These are phyloP conservation scores for Myopa tessellatipennis DNA, from an alignment of 2,888 invertebrate genomes.

Conservation along the genomic window DNA sequence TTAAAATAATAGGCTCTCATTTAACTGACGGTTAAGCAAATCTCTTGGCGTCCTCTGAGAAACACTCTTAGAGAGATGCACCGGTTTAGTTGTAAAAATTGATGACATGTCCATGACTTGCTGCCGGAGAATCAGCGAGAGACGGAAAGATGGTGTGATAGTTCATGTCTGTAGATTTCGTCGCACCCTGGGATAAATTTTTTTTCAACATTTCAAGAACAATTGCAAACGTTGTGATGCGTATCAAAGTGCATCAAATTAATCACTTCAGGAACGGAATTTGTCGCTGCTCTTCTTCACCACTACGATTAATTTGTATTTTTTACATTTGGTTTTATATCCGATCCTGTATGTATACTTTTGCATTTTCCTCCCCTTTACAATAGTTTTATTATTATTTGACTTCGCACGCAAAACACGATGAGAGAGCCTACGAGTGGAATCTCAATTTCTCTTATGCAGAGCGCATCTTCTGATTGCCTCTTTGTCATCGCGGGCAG, in stretches of 20 bases:
- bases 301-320: not conserved
- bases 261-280: not conserved
- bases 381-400: constrained; percentile 34
- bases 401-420: constrained; percentile 19
- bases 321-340: no score
- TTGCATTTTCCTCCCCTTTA: constrained; percentile 25
- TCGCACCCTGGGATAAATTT: not conserved
- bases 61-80: not conserved
- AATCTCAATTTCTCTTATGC: not conserved
- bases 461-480: not conserved
- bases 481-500: not conserved
- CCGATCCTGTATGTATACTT: constrained; percentile 27
- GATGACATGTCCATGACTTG: constrained; percentile 16
- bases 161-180: not conserved
- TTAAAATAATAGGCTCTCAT: not conserved
- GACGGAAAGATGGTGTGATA: not conserved
- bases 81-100: constrained; percentile 10
- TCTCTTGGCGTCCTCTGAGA: not conserved
- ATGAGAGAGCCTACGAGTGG: not conserved
- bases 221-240: not conserved
- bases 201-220: no score
- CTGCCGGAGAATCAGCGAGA: not conserved
- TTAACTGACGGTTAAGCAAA: not conserved
- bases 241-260: no score
- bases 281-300: not conserved